A percentile compares a stretch with the other conserved stretches of the same genome.
These are phyloP conservation scores for Ctenicera cuprea DNA, from an alignment of 2,888 invertebrate species.

Conservation along the genomic window DNA sequence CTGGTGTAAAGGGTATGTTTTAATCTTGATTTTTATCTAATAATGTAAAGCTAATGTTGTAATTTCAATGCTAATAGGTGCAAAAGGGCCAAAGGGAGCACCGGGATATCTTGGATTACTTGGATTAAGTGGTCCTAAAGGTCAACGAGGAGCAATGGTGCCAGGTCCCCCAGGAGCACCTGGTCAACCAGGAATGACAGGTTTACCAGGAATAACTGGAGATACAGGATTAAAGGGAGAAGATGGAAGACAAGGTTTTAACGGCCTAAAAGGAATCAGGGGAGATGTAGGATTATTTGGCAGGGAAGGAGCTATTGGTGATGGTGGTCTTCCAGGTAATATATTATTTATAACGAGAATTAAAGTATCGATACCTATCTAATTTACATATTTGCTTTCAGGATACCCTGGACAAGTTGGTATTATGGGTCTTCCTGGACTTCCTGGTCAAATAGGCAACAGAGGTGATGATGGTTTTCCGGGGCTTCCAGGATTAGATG, in stretches of 20 bases:
- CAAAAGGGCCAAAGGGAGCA: slow-evolving; percentile 68
- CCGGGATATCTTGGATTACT: slow-evolving; percentile 64
- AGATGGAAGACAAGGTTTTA: slow-evolving; percentile 64
- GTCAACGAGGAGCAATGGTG: slow-evolving; percentile 65
- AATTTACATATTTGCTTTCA: neutral
- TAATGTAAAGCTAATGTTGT: neutral
- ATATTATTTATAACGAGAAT: neutral
- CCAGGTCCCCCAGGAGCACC: slow-evolving; percentile 68
- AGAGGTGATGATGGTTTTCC: slow-evolving; percentile 53
- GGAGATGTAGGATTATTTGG: slow-evolving; percentile 65
- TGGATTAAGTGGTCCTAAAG: slow-evolving; percentile 64
- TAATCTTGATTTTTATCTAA: neutral
- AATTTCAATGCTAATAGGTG: slow-evolving; percentile 17
- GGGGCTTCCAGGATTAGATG: slow-evolving; percentile 69
- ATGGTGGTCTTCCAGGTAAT: slow-evolving; percentile 62
- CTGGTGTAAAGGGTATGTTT: slow-evolving; percentile 65
- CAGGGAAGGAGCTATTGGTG: slow-evolving; percentile 55
- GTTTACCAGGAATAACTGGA: slow-evolving; percentile 66
- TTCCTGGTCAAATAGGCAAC: slow-evolving; percentile 53
- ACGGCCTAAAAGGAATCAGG: slow-evolving; percentile 65
- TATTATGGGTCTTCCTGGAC: slow-evolving; percentile 61
- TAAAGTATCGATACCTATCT: too few relatives aligned
- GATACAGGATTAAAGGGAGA: slow-evolving; percentile 67
- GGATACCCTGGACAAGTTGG: slow-evolving; percentile 67
- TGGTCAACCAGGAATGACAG: slow-evolving; percentile 68